A percentile compares a stretch with the other conserved stretches of the same genome.
Evolutionary conservation across 2,113 vertebrate species (phyloP).

Genomic region (Ginglymostoma cirratum): DNA sequence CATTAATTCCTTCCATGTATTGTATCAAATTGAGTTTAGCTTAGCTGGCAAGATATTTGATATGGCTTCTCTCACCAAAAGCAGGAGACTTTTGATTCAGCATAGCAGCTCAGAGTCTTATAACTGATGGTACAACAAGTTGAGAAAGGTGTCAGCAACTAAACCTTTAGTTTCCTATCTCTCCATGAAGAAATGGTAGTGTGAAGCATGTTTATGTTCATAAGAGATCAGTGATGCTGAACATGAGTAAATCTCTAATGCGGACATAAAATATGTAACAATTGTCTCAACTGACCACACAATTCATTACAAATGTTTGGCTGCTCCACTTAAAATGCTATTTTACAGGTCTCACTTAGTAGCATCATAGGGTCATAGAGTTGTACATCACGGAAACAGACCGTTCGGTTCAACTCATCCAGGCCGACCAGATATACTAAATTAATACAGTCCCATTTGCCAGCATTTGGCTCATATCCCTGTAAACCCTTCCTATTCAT

Average conservation of each 20-base stretch:
- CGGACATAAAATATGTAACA: neutral
- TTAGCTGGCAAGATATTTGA: neutral
- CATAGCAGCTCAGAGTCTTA: neutral
- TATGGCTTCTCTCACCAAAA: neutral
- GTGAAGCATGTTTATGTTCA: neutral
- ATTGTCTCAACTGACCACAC: neutral
- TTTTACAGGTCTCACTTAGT: neutral
- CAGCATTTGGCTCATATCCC: too few relatives aligned
- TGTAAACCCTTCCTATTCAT: too few relatives aligned
- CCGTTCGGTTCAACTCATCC: too few relatives aligned
- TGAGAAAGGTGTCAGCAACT: too few relatives aligned
- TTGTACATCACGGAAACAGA: too few relatives aligned
- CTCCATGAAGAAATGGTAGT: neutral
- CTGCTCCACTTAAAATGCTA: neutral
- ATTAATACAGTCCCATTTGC: too few relatives aligned
- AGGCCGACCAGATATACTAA: too few relatives aligned
- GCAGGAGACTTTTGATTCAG: neutral
- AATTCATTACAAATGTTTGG: neutral
- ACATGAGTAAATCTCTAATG: neutral
- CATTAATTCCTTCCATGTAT: neutral
- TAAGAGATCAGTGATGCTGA: neutral
- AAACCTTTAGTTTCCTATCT: neutral
- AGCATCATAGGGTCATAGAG: too few relatives aligned
- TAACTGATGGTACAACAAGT: too few relatives aligned
- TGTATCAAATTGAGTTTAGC: neutral